Conservation (phyloP, 1,140 invertebrate genomes). For the Hormaphis cornu region DNA sequence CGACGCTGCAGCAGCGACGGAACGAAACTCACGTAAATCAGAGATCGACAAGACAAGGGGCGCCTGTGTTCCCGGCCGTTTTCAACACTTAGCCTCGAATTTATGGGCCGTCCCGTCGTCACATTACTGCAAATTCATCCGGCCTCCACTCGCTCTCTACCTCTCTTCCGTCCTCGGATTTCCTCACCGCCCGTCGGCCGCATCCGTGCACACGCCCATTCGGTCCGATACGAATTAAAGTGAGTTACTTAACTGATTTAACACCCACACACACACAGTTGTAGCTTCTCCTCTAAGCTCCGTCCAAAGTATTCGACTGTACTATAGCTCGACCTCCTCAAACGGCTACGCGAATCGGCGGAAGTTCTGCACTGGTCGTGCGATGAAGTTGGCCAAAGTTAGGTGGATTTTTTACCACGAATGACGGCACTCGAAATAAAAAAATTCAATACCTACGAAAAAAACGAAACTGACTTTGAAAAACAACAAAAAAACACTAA, state of each 20-base stretch:
- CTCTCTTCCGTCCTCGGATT: neutral
- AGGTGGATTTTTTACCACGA: too few relatives aligned
- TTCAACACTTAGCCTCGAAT: conserved; percentile 28
- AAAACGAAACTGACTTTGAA: too few relatives aligned
- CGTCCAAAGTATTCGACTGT: too few relatives aligned
- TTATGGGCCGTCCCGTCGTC: conserved; percentile 25
- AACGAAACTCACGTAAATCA: conserved; percentile 24
- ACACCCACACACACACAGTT: neutral
- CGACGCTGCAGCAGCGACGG: neutral
- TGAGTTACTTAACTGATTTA: conserved; percentile 24
- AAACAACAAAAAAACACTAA: too few relatives aligned
- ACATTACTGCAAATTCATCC: conserved; percentile 13
- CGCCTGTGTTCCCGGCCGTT: conserved; percentile 28
- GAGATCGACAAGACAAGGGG: conserved; percentile 30
- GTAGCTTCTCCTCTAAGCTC: too few relatives aligned
- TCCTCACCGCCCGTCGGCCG: neutral
- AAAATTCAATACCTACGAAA: too few relatives aligned
- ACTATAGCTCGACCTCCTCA: too few relatives aligned
- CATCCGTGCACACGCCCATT: neutral
- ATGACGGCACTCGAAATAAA: too few relatives aligned
- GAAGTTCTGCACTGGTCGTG: too few relatives aligned
- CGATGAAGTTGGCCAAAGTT: too few relatives aligned
- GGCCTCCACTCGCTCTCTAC: neutral
- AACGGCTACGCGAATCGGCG: too few relatives aligned
- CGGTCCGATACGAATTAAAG: conserved; percentile 22